Base-by-base conservation (phyloP, 2,797 vertebrate genomes). In the Esox lucius region DNA sequence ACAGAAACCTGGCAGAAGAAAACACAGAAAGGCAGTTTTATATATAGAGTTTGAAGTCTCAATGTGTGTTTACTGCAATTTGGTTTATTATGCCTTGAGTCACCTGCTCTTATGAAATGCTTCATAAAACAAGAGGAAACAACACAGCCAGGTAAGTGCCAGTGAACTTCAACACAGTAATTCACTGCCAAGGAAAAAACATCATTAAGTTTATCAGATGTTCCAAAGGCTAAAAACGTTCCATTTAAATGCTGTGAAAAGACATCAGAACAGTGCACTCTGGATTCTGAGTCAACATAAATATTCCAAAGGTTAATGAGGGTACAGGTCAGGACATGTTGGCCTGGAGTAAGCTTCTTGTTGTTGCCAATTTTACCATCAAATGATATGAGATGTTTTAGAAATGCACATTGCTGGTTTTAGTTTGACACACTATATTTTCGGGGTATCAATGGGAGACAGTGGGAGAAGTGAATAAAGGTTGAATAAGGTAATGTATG, bases 1-100 rank as follows among this genome's bases (percentile, higher is more conserved):
- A 69, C 28, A 59, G 49, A 56, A 48, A 53, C 66, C 76, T 77
- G 82, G 73, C 15, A 65, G 15, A 16, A 17, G 73, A 59, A 24
- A 2, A 53, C 4, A 53, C 5, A n/a, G 5, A 53, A n/a, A n/a
- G 16, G 51, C 19, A n/a, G 51, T 53, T 53, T 19, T n/a, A 49
- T n/a, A 51, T 16, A n/a, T n/a, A n/a, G 16, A 9, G 62, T 31
- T 64, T 64, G 15, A 31, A 31, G 26, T 28, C 6, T 64, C 26
- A 15, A 31, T 33, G 7, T 26, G 24, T 28, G 28, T 31, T 65
- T 65, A 28, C 5, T 17, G 22, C 56, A 22, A 2, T 12, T 51
- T 28, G 24, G 46, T 70, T 53, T 28, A 53, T 67, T 39, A 67
- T 39, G 28, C 28, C 33, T 39, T 67, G 33, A 8, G 33, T 39